Evolutionary conservation across 2,113 vertebrate species (phyloP), one percentile per base, ranked within the genome.

Genomic region (Nansenia antarctica): DNA sequence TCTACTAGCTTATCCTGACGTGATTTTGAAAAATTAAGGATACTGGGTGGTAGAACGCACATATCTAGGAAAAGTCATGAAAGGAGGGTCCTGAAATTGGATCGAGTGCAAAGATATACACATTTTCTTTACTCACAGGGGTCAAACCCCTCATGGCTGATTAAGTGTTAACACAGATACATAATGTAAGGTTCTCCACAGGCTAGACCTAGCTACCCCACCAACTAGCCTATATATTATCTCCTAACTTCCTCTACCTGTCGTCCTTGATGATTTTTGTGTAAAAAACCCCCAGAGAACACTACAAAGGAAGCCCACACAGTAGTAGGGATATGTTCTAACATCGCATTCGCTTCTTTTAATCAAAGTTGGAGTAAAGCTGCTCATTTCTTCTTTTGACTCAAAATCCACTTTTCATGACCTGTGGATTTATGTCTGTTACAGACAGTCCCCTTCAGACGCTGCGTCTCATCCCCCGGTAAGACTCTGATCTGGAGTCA

Each of bases 371-470:
- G n/a, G 58, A 34, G 58, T 9, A 34, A 35, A 60, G n/a, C 30
- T 2, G 27, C 18, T 18, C 1, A 15, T 34, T n/a, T n/a, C 22
- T 60, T 3, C 31, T 12, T 60, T 60, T 22, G 3, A 6, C 30
- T 60, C 58, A 15, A 60, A 60, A 34, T 60, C 18, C 31, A 12
- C 58, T 31, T 58, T 31, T 58, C n/a, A 60, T 60, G 31, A 34
- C 58, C 31, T 11, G n/a, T 4, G n/a, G 58, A n/a, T 22, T 20
- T 60, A 30, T 12, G 5, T 20, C n/a, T 18, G 8, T 34, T 7
- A 32, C 14, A 27, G 18, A 30, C 14, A 15, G 9, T 15, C 2
- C 54, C 12, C 52, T 54, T 54, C 5, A 57, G 26, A 14, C n/a
- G 42, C 42, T 47, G n/a, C 12, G 5, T 15, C 8, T 47, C 45